These are phyloP conservation scores for Phoeniculus purpureus DNA, from an alignment of 2,797 vertebrate genomes.

Conservation along the genomic window DNA sequence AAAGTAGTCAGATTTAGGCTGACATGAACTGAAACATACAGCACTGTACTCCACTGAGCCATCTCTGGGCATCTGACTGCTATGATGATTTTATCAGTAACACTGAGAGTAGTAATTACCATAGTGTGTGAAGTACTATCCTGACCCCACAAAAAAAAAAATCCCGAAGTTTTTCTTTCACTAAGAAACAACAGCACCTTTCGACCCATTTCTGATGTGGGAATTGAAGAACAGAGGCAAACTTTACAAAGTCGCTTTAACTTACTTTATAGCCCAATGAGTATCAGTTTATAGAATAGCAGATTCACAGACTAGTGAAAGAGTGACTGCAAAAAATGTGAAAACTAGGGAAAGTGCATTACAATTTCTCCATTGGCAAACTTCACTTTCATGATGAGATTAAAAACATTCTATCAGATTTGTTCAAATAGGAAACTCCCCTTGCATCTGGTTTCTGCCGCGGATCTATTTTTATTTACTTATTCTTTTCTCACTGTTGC, in stretches of 20 bases:
- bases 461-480: neutral
- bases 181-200: neutral
- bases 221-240: neutral
- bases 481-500: neutral
- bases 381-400: neutral
- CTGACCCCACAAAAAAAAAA: neutral
- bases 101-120: neutral
- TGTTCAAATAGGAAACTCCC: neutral
- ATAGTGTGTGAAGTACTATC: neutral
- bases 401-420: neutral
- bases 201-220: neutral
- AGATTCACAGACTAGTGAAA: neutral
- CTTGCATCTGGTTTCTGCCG: neutral
- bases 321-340: neutral
- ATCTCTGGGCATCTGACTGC: neutral
- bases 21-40: neutral
- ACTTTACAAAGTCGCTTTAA: neutral
- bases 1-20: neutral
- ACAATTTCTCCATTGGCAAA: neutral
- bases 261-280: neutral
- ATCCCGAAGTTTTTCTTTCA: neutral
- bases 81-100: neutral
- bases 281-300: neutral
- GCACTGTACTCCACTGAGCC: fast-evolving
- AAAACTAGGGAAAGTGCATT: neutral